Percentiles rank a stretch among this genome's conserved stretches.
phyloP scores from a whole-genome alignment of 2,797 vertebrate genomes.

The Ateles fusciceps region DNA sequence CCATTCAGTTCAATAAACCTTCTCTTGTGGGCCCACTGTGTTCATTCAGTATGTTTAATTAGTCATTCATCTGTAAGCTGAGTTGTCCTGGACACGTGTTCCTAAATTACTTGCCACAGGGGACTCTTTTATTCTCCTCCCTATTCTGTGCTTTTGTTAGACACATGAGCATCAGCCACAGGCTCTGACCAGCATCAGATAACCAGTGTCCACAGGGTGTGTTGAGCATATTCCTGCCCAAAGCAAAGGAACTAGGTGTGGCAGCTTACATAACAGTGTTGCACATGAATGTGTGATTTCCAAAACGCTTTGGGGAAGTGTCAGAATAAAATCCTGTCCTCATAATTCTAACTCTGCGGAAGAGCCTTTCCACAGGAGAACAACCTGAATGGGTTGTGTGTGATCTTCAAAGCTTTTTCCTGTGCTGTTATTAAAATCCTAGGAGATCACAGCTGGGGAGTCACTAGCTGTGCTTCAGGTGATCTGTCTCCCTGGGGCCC shows the following conservation, averaged over 20 bases:
- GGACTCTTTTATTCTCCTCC: neutral
- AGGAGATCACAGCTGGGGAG: fast-evolving
- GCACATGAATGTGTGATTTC: too few relatives aligned
- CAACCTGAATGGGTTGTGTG: fast-evolving
- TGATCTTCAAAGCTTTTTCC: neutral
- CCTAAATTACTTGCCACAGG: neutral
- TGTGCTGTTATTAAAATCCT: fast-evolving
- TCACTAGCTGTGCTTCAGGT: neutral
- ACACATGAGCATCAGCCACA: neutral
- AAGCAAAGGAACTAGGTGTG: fast-evolving
- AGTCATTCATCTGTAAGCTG: neutral
- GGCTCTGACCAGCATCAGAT: neutral
- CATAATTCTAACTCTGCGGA: fast-evolving
- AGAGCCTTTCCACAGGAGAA: neutral
- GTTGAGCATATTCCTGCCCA: neutral
- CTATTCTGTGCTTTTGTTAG: neutral
- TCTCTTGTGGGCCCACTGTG: neutral
- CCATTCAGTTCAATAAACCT: neutral
- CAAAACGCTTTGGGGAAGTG: neutral
- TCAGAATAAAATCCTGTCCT: neutral
- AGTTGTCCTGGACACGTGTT: neutral
- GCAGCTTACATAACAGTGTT: fast-evolving
- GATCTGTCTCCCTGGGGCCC: neutral
- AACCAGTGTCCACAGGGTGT: fast-evolving
- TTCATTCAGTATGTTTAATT: neutral